Evolutionary conservation across 2,113 vertebrate species (phyloP).

Genomic region (Chaenocephalus aceratus): DNA sequence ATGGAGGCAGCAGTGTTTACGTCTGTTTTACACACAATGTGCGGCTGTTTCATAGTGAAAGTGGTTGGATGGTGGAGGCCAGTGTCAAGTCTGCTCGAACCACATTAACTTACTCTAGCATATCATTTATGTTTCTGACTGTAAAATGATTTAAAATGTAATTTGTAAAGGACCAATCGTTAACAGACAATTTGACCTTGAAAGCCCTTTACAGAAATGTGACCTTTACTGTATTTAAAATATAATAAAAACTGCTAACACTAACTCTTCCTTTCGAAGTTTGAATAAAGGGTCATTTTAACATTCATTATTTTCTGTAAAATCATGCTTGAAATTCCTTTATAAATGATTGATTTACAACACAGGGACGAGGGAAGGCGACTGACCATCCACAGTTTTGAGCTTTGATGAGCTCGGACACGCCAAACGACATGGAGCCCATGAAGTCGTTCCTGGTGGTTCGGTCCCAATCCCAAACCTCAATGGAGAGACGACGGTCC

Average conservation of each 20-base stretch:
- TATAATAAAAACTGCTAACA: not conserved
- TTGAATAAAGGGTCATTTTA: no score
- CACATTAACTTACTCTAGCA: not conserved
- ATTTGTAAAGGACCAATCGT: not conserved
- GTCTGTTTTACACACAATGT: not conserved
- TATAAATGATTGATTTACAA: no score
- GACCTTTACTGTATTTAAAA: not conserved
- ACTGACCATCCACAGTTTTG: constrained; percentile 91
- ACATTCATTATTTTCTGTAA: not conserved
- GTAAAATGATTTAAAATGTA: not conserved
- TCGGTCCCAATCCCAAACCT: constrained; percentile 98
- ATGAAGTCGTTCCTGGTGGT: constrained; percentile 98
- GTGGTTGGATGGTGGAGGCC: not conserved
- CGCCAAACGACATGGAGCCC: constrained; percentile 97
- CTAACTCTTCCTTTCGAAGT: not conserved
- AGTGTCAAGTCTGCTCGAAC: not conserved
- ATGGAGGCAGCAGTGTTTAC: not conserved
- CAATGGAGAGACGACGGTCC: constrained; percentile 93
- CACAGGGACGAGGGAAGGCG: not conserved
- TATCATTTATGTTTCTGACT: not conserved
- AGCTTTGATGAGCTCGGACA: constrained; percentile 96
- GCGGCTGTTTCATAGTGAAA: constrained; percentile 3
- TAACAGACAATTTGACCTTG: not conserved
- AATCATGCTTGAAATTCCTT: no score
- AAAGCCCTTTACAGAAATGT: not conserved